Conservation (phyloP, 1,140 invertebrate species). For the Onthophagus taurus region DNA sequence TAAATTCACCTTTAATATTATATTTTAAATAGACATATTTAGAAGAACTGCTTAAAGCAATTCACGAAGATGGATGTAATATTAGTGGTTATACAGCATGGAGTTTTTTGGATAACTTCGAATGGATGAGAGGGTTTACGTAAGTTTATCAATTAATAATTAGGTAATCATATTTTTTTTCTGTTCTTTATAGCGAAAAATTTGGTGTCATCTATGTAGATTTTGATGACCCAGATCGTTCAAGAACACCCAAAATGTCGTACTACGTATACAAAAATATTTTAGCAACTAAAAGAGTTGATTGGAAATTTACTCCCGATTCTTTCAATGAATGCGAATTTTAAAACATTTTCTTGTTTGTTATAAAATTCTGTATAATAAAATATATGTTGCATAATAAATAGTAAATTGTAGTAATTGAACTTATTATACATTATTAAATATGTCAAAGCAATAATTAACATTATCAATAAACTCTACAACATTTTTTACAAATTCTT, state of each 20-base stretch:
- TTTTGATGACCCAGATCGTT: slow-evolving; percentile 17
- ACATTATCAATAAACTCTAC: too few species aligned
- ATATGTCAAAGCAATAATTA: too few species aligned
- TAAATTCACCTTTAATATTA: not conserved
- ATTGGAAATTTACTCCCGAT: slow-evolving; percentile 5
- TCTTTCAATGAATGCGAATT: not conserved
- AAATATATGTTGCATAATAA: too few species aligned
- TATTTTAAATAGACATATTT: slow-evolving; percentile 45
- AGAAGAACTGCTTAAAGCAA: slow-evolving; percentile 51
- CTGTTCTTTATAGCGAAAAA: slow-evolving; percentile 10
- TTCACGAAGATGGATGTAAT: slow-evolving; percentile 50
- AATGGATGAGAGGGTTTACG: slow-evolving; percentile 48
- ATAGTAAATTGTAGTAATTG: too few species aligned
- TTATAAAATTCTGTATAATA: too few species aligned
- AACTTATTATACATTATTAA: too few species aligned
- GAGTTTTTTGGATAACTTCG: slow-evolving; percentile 72
- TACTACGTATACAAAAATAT: slow-evolving; percentile 18
- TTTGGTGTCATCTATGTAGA: slow-evolving; percentile 22
- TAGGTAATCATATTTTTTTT: not conserved
- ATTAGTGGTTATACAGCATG: slow-evolving; percentile 59
- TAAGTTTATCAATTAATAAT: not conserved
- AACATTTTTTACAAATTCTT: too few species aligned
- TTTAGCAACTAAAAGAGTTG: slow-evolving; percentile 10
- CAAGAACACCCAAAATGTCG: slow-evolving; percentile 18
- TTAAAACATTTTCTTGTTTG: too few species aligned